Conservation (phyloP, 2,113 vertebrate genomes). For the Pardalotus punctatus region DNA sequence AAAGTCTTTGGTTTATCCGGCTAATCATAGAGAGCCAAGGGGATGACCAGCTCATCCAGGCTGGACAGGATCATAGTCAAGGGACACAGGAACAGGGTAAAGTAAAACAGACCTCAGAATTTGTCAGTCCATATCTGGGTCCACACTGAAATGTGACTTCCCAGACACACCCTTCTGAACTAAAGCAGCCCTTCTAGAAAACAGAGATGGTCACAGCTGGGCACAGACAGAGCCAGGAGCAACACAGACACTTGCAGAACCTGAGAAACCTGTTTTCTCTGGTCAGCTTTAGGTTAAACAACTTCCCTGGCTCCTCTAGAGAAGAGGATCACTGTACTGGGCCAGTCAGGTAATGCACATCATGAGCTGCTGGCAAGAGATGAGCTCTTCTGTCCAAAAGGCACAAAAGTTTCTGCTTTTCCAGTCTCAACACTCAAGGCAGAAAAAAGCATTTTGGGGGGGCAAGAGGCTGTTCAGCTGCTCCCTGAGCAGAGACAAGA, state of each 20-base stretch:
- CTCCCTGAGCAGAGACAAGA: not conserved
- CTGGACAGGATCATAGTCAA: not conserved
- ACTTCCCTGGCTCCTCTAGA: not conserved
- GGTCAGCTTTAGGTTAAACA: not conserved
- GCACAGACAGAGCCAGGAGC: not conserved
- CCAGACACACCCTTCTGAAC: not conserved
- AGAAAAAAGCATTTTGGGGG: not conserved
- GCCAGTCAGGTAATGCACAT: not conserved
- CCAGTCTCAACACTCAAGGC: not conserved
- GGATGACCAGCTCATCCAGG: not conserved
- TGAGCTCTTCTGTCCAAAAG: not conserved
- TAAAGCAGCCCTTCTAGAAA: not conserved
- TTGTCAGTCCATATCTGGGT: not conserved
- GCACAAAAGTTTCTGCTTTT: not conserved
- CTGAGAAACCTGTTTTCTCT: not conserved
- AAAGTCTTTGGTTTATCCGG: not conserved
- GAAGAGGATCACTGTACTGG: accelerated
- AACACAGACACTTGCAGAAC: not conserved
- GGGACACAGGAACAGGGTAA: not conserved
- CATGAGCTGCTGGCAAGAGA: not conserved
- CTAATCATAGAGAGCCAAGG: not conserved
- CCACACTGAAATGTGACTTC: not conserved
- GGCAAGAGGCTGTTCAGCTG: not conserved
- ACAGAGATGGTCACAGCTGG: not conserved
- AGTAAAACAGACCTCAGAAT: not conserved